These are phyloP conservation scores for Octodon degus DNA, from an alignment of 2,113 vertebrate species.

Conservation along the genomic window DNA sequence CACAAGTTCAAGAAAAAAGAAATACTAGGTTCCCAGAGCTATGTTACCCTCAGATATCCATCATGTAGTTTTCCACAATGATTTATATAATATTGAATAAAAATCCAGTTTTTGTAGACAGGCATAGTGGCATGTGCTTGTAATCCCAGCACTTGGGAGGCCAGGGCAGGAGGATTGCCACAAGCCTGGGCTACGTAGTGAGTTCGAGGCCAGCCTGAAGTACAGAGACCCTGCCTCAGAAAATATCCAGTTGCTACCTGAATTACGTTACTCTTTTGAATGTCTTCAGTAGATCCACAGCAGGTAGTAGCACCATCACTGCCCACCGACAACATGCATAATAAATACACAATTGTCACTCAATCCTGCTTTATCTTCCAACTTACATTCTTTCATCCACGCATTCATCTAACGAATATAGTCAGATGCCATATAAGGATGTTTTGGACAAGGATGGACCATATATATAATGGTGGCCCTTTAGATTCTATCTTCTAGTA, in stretches of 20 bases:
- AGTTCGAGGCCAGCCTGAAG: neutral
- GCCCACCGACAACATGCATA: neutral
- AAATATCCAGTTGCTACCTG: neutral
- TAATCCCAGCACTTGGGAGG: neutral
- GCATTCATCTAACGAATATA: neutral
- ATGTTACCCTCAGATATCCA: neutral
- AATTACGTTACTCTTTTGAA: neutral
- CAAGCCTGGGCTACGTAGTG: neutral
- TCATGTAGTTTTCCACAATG: neutral
- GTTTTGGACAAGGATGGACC: neutral
- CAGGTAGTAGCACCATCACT: neutral
- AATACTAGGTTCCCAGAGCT: neutral
- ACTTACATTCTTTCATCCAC: neutral
- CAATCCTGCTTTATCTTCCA: neutral
- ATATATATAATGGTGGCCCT: neutral
- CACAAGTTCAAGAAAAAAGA: neutral
- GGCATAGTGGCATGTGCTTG: neutral
- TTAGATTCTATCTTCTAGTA: neutral
- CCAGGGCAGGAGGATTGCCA: neutral
- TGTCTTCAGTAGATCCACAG: neutral
- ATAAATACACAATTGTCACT: neutral
- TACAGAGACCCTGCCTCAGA: neutral
- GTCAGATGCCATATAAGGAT: neutral
- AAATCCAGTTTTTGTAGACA: neutral
- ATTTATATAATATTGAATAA: neutral